phyloP scores from a whole-genome alignment of 2,797 vertebrate species.

The Ibycter americanus region DNA sequence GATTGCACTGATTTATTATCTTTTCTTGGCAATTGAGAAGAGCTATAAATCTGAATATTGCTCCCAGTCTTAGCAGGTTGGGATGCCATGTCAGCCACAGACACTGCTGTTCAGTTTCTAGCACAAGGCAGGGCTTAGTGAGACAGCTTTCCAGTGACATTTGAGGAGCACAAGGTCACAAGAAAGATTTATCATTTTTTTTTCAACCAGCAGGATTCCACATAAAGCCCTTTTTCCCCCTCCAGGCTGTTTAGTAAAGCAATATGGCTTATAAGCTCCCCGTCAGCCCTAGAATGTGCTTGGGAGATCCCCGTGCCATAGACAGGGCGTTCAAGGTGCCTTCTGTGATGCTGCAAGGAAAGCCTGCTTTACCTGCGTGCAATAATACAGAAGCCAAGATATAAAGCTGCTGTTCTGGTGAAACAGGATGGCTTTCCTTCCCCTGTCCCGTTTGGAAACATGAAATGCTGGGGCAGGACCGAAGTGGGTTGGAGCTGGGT shows the following conservation, averaged over 20 bases:
- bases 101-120: neutral
- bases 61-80: fast-evolving
- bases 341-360: neutral
- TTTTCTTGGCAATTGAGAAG: neutral
- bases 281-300: neutral
- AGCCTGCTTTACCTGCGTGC: neutral
- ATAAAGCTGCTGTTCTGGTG: neutral
- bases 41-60: neutral
- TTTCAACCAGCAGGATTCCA: neutral
- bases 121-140: neutral
- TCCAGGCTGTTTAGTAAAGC: neutral
- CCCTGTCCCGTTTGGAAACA: fast-evolving
- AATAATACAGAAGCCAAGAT: fast-evolving
- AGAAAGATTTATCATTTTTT: neutral
- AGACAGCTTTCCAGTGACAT: neutral
- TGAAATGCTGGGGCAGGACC: fast-evolving
- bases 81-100: neutral
- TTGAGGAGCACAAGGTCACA: neutral
- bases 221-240: neutral
- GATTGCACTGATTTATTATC: neutral
- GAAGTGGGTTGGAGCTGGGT: neutral
- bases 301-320: neutral
- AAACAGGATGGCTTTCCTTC: neutral
- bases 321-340: neutral
- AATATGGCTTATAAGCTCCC: neutral